Conservation (phyloP, 2,888 invertebrate species). For the Nudaria mundana region DNA sequence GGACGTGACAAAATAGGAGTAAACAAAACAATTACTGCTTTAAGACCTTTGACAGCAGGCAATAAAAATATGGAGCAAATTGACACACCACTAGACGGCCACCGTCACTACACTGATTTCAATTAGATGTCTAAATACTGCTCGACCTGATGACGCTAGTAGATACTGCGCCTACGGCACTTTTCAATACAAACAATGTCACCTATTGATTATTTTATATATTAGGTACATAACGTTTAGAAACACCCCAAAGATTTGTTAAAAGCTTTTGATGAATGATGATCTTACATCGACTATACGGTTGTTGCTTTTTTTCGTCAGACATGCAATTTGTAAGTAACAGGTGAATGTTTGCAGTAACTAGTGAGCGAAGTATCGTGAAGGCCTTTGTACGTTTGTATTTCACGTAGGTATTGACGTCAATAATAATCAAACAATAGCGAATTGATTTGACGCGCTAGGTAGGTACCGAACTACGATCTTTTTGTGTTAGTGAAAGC, state of each 20-base stretch:
- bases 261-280: too few relatives aligned
- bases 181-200: constrained; percentile 22
- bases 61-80: constrained; percentile 47
- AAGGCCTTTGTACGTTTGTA: constrained; percentile 35
- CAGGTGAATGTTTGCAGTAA: constrained; percentile 39
- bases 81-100: constrained; percentile 44
- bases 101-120: constrained; percentile 45
- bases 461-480: constrained; percentile 31
- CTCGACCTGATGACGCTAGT: constrained; percentile 15
- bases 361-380: constrained; percentile 32
- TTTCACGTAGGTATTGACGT: constrained; percentile 49
- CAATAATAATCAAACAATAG: constrained; percentile 57
- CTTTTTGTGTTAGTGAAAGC: constrained; percentile 52
- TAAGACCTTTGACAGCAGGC: constrained; percentile 24
- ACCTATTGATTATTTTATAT: constrained; percentile 12
- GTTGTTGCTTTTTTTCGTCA: constrained; percentile 9
- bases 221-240: too few relatives aligned
- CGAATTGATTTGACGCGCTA: constrained; percentile 52
- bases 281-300: constrained; percentile 5
- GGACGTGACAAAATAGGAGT: constrained; percentile 24
- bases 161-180: constrained; percentile 4
- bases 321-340: constrained; percentile 27
- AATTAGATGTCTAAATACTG: constrained; percentile 41
- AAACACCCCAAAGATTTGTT: too few relatives aligned
- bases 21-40: constrained; percentile 37